Percentiles rank a stretch among this genome's conserved stretches.
These are phyloP conservation scores for Rhadina sibilatrix DNA, from an alignment of 2,113 vertebrate genomes.

Conservation along the genomic window DNA sequence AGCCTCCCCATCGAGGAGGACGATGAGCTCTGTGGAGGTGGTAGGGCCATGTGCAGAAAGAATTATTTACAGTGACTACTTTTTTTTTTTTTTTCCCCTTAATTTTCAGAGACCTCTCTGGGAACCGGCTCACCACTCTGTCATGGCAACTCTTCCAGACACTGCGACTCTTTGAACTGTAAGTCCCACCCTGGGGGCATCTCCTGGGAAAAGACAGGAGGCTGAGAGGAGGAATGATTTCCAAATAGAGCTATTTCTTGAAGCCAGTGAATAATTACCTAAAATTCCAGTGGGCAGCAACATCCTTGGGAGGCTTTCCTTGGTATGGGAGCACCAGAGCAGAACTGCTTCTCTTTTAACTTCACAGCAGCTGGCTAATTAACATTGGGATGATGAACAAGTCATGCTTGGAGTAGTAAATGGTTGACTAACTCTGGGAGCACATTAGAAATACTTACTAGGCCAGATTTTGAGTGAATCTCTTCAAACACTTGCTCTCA, in stretches of 20 bases:
- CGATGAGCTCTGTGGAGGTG: not conserved
- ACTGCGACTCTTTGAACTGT: slow-evolving; percentile 93
- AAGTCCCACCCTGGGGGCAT: slow-evolving; percentile 73
- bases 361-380: slow-evolving; percentile 32
- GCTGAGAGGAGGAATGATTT: not conserved
- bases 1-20: not conserved
- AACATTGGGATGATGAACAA: slow-evolving; percentile 22
- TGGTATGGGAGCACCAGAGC: not conserved
- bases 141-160: slow-evolving; percentile 98
- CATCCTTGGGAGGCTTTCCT: slow-evolving; percentile 8
- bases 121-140: slow-evolving; percentile 92
- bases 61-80: not conserved
- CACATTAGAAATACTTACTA: not conserved
- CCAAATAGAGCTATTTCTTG: slow-evolving; percentile 2
- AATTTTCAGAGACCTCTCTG: slow-evolving; percentile 91
- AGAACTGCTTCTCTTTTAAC: slow-evolving; percentile 41
- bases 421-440: not conserved
- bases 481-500: not conserved
- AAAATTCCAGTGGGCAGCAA: slow-evolving; percentile 4
- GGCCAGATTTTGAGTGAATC: not conserved
- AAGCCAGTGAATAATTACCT: slow-evolving; percentile 3
- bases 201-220: not conserved
- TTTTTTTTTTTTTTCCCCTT: not conserved
- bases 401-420: slow-evolving; percentile 18
- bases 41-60: not conserved